Conservation (phyloP, 2,888 invertebrate genomes). For the Lasioglossum vierecki region DNA sequence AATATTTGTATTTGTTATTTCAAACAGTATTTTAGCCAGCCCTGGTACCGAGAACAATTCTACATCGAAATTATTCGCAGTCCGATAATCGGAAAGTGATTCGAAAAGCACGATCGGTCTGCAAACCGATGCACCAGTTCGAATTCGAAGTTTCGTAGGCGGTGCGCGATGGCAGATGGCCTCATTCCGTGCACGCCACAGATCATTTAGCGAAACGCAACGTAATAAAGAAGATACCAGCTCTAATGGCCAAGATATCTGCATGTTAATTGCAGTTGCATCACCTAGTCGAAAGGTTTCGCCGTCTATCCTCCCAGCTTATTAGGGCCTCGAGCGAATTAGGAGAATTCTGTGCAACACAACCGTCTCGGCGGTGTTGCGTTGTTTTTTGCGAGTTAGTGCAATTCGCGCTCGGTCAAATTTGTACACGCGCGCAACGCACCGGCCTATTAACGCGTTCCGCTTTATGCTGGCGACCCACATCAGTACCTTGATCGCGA, state of each 20-base stretch:
- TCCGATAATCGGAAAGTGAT: not conserved
- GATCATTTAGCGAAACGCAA: not conserved
- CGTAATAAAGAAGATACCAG: not conserved
- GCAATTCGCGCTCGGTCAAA: conserved; percentile 6
- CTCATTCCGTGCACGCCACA: not conserved
- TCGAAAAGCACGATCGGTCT: not conserved
- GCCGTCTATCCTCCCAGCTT: not conserved
- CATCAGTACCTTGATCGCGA: conserved; percentile 8
- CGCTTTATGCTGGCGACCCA: conserved; percentile 3
- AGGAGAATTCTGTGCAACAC: not conserved
- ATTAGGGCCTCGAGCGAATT: not conserved
- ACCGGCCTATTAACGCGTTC: conserved; percentile 22
- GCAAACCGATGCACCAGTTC: not conserved
- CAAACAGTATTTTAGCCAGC: too few relatives aligned
- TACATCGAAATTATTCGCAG: not conserved
- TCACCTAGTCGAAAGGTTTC: not conserved
- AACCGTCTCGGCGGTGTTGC: not conserved
- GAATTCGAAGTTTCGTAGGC: not conserved
- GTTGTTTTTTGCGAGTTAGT: not conserved
- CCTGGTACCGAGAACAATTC: too few relatives aligned
- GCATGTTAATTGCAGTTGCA: conserved; percentile 13
- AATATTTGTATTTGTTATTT: too few relatives aligned
- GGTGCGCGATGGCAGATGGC: not conserved
- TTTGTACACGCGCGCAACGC: conserved; percentile 4
- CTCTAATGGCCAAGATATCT: conserved; percentile 4